Percentiles rank a stretch among this genome's conserved stretches.
phyloP scores from a whole-genome alignment of 2,113 vertebrate genomes.

The Psophia crepitans region DNA sequence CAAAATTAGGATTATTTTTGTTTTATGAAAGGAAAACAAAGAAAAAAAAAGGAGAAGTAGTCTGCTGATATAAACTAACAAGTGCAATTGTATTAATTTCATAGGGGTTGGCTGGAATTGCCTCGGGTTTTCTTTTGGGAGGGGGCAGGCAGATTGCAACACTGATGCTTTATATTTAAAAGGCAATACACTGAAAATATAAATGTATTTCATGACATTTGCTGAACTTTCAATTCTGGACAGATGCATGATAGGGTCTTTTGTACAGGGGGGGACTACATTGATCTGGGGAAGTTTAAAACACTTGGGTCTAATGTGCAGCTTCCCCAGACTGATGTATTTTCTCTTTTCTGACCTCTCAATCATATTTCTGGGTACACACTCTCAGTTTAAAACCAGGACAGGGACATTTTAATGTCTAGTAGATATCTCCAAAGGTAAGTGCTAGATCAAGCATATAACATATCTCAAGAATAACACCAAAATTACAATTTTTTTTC shows the following conservation, averaged over 20 bases:
- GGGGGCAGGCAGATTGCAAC: not conserved
- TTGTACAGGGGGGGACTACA: too few species aligned
- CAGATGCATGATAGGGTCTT: not conserved
- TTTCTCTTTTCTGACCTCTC: not conserved
- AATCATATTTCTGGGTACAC: not conserved
- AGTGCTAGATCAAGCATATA: not conserved
- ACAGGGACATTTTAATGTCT: not conserved
- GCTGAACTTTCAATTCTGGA: not conserved
- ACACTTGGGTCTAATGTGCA: too few species aligned
- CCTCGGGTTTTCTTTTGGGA: fast-evolving
- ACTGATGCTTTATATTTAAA: not conserved
- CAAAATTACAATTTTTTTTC: not conserved
- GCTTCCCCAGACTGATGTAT: not conserved
- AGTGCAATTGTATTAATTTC: not conserved
- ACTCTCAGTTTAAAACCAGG: not conserved
- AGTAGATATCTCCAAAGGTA: not conserved
- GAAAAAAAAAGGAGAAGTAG: not conserved
- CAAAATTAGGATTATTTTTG: not conserved
- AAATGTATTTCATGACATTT: not conserved
- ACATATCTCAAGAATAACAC: not conserved
- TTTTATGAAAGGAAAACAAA: not conserved
- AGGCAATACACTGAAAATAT: not conserved
- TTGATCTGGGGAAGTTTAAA: too few species aligned
- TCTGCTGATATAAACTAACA: not conserved
- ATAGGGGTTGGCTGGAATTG: not conserved